Base-by-base conservation (phyloP, 2,797 vertebrate genomes). In the Sebastes steindachneri region DNA sequence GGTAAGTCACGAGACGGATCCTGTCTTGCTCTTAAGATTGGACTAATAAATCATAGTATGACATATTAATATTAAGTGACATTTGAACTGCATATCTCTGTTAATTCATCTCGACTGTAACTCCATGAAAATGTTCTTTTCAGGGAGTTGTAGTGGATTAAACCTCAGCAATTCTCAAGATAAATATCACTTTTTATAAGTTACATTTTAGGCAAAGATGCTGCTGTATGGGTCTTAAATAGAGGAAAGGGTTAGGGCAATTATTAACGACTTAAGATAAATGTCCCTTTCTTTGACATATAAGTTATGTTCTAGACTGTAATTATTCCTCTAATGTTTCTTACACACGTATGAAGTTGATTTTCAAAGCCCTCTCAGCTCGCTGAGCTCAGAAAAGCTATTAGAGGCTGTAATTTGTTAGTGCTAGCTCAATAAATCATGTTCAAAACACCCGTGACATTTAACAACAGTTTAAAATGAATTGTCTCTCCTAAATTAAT, bases 401-500 rank as follows among this genome's bases (percentile, higher is more conserved):
- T 78, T 77, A 37, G 53, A 80, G 29, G 19, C 9, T 73, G 57
- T 58, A 48, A 73, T 73, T 78, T 79, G 37, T 60, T 45, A n/a
- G 48, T 15, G 31, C n/a, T 51, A 31, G 73, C 57, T 75, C 68
- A 79, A 83, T 74, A 75, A 85, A 84, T 86, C 25, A 60, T 64
- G 26, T 75, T 79, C 29, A 80, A 66, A 73, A 80, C 37, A 60
- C 23, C 63, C 12, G 8, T 63, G 81, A 82, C 73, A 75, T 88
- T 88, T 78, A 82, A 67, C 60, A 80, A 75, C 62, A 79, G 59
- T 81, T 78, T 59, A 12, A 66, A 92, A 86, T 73, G 3, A 85
- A 86, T 59, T 80, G 76, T 76, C 68, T 85, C 68, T 35, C 54
- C 68, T 63, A 65, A 81, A 82, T 84, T 41, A 85, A 84, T 83